Evolutionary conservation across 2,113 vertebrate genomes (phyloP), one percentile per base, ranked within the genome.

Genomic region (Petaurus breviceps): DNA sequence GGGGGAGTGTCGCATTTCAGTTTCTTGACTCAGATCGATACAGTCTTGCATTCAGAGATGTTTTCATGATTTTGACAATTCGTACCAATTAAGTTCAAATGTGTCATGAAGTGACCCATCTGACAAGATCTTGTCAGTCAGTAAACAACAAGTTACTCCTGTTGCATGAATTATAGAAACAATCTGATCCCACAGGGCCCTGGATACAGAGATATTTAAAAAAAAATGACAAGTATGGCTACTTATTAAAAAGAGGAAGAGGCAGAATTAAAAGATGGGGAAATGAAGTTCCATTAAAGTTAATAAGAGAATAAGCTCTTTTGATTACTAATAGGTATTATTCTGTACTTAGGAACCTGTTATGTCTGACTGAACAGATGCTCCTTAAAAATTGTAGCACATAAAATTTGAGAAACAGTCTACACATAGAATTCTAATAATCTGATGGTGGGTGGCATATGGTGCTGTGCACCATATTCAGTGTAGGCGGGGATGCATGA

Each of bases 281-380:
- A 93, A 93, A 49, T 95, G 97, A 97, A 97, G 31, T 90, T 50
- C 49, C 8, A 24, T 90, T 93, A 90, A 90, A 96, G 89, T 93
- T 57, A 97, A 91, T 95, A 95, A 68, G 31, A 3, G 49, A 4
- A 91, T 96, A 97, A 53, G 92, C 46, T 97, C 89, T 93, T 97
- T 96, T 97, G 96, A 98, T 97, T 97, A 96, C 91, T 96, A 95
- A 54, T 92, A 97, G 84, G 84, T 96, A 97, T 96, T 96, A 97
- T 54, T 77, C 96, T 98, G 49, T 28, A 97, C 51, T 97, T 97
- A 92, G 28, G n/a, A 98, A 97, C 92, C 90, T 94, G 53, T 55
- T 91, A 53, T 97, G 90, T 97, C 89, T 93, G 55, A 97, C 51
- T 94, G 89, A 89, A 93, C 0, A 57, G 53, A 95, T 98, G 50